Evolutionary conservation across 2,888 invertebrate genomes (phyloP).

Genomic region (Melieria omissa): DNA sequence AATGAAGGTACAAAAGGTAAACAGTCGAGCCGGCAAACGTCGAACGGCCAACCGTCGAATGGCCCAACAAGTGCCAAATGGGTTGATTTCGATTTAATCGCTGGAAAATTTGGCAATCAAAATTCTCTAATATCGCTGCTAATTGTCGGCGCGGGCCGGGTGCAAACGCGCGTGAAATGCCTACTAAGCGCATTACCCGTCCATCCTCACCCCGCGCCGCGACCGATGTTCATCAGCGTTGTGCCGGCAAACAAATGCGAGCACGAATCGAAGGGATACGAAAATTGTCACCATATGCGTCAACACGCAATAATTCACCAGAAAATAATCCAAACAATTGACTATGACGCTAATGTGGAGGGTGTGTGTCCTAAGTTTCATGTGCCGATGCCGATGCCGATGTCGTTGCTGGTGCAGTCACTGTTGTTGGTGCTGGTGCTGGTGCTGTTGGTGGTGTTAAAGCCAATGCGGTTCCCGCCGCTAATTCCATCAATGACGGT

Average conservation of each 20-base stretch:
- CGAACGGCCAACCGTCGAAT: background rate
- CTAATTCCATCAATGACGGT: background rate
- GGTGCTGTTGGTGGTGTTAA: conserved; percentile 3
- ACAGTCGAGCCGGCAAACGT: background rate
- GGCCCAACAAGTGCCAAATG: conserved; percentile 30
- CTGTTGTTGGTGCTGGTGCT: conserved; percentile 16
- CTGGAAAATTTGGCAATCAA: conserved; percentile 58
- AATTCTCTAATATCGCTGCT: conserved; percentile 57
- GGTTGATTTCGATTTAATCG: conserved; percentile 65
- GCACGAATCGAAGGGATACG: conserved; percentile 38
- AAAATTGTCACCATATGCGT: conserved; percentile 68
- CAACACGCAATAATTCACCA: conserved; percentile 68
- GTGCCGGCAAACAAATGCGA: background rate
- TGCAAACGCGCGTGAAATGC: conserved; percentile 39
- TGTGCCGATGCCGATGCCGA: conserved; percentile 8
- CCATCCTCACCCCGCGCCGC: conserved; percentile 18
- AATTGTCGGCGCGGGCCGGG: conserved; percentile 50
- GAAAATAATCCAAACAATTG: conserved; percentile 67
- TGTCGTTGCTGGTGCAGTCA: conserved; percentile 15
- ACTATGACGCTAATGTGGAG: conserved; percentile 58
- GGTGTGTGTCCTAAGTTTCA: conserved; percentile 48
- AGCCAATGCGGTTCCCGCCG: conserved; percentile 16
- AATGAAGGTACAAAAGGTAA: background rate
- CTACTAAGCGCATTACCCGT: conserved; percentile 51
- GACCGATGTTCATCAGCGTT: background rate